A percentile compares a stretch with the other conserved stretches of the same genome.
Evolutionary conservation across 2,113 vertebrate genomes (phyloP).

Genomic region (Sarotherodon lohbergeri): DNA sequence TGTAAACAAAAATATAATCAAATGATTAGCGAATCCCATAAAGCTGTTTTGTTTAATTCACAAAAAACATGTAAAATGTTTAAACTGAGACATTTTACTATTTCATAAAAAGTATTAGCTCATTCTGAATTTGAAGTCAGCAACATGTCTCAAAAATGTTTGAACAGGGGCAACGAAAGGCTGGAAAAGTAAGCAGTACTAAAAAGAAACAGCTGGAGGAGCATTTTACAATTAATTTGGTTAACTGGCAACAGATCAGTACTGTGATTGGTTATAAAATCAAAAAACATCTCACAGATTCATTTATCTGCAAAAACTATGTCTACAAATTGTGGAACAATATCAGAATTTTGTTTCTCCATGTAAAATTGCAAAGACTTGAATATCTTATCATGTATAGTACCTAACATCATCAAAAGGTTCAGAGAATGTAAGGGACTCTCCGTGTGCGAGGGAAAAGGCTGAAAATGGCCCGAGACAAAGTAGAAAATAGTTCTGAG

Average conservation of each 20-base stretch:
- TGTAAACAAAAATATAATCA: background rate
- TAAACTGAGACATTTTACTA: background rate
- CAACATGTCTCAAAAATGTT: fast-evolving
- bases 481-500: background rate
- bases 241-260: background rate
- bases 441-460: fast-evolving
- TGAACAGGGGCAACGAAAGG: background rate
- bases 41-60: background rate
- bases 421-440: fast-evolving
- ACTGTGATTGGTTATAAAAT: background rate
- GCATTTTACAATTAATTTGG: background rate
- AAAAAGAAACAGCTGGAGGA: background rate
- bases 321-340: background rate
- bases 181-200: background rate
- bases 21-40: fast-evolving
- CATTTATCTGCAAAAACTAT: background rate
- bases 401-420: background rate
- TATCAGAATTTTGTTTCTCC: background rate
- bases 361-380: background rate
- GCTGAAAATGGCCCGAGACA: background rate
- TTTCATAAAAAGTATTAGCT: background rate
- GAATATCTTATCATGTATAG: background rate
- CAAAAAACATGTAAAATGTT: background rate
- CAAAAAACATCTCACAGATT: background rate
- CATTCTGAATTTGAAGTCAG: background rate